Evolutionary conservation across 2,113 vertebrate species (phyloP).

Genomic region (Podarcis muralis): DNA sequence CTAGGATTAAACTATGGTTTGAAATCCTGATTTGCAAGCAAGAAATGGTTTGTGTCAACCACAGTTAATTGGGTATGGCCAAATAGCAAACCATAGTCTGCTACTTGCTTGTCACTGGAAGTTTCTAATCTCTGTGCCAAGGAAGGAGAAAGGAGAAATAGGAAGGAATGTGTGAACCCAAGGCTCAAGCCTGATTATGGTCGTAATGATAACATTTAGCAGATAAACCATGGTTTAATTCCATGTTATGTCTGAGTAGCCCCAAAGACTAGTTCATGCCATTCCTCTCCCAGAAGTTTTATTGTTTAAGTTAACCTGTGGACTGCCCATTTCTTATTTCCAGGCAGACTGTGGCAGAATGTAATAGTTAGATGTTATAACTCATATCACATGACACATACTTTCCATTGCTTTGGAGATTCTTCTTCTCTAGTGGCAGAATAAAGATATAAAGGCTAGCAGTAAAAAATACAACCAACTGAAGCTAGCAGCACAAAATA

Average conservation of each 20-base stretch:
- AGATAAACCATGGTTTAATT: too few species aligned
- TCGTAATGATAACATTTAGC: background rate
- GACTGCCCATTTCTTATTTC: too few species aligned
- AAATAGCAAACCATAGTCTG: background rate
- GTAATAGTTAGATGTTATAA: background rate
- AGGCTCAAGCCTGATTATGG: background rate
- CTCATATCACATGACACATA: background rate
- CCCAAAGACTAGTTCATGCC: background rate
- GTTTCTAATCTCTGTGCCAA: background rate
- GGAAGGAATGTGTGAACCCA: background rate
- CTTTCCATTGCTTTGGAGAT: background rate
- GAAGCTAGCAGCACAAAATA: too few species aligned
- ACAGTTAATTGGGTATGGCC: background rate
- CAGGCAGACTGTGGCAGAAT: background rate
- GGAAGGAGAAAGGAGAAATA: background rate
- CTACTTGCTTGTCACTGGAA: background rate
- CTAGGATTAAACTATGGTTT: background rate
- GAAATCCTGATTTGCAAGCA: background rate
- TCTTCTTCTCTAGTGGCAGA: background rate
- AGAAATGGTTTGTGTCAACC: background rate
- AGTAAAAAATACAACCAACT: too few species aligned
- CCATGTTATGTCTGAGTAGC: too few species aligned
- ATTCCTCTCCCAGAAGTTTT: background rate
- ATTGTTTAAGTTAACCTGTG: background rate
- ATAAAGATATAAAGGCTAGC: background rate